Percentiles rank a stretch among this genome's conserved stretches.
Conservation (phyloP, 23 tunicate genomes). For the Halocynthia aurantium region DNA sequence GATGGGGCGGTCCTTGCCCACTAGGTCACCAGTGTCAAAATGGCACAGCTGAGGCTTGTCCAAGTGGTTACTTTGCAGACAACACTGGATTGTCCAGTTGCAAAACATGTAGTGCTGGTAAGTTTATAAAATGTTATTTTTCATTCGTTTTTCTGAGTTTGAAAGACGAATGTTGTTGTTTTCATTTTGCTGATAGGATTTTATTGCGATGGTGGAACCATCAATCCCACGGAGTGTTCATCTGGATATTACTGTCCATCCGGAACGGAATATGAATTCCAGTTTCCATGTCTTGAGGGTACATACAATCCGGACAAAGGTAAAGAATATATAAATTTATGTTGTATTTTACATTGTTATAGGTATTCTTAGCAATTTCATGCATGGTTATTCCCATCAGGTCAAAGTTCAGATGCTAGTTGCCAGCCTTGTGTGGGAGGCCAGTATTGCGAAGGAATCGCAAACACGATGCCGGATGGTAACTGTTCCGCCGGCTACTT, state of each 20-base stretch:
- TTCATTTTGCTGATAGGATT: conserved; percentile 20
- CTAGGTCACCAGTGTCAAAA: conserved; percentile 57
- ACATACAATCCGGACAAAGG: conserved; percentile 79
- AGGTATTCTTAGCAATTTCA: neutral
- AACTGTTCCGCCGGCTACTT: conserved; percentile 69
- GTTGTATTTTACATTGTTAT: neutral
- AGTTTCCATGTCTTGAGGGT: conserved; percentile 84
- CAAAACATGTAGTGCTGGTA: conserved; percentile 42
- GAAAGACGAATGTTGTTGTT: no score
- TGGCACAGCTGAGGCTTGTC: conserved; percentile 62
- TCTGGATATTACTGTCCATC: conserved; percentile 67
- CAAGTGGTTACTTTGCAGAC: conserved; percentile 53
- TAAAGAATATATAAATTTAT: neutral
- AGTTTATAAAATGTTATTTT: neutral
- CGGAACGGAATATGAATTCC: conserved; percentile 36
- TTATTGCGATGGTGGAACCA: conserved; percentile 78
- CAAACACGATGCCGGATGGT: conserved; percentile 45
- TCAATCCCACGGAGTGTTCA: conserved; percentile 47
- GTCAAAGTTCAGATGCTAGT: conserved; percentile 19
- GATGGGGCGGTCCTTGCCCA: conserved; percentile 54
- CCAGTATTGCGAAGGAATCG: conserved; percentile 63
- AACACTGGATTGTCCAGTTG: conserved; percentile 4
- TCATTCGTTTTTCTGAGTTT: no score
- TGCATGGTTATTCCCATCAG: neutral
- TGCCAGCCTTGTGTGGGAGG: conserved; percentile 68